A percentile compares a stretch with the other conserved stretches of the same genome.
phyloP scores from a whole-genome alignment of 2,888 invertebrate genomes.

The Polydrusus cervinus region DNA sequence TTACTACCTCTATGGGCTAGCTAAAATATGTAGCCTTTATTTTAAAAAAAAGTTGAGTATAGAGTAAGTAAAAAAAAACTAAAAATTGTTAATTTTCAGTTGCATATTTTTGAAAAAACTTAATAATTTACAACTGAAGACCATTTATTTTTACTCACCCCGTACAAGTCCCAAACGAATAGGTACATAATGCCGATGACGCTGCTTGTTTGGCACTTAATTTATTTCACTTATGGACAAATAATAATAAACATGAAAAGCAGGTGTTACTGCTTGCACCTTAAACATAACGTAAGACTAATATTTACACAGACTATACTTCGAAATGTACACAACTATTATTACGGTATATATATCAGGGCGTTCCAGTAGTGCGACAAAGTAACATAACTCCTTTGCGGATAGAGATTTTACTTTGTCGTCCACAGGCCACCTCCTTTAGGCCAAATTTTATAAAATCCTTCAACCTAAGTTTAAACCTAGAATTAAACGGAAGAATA shows the following conservation, averaged over 20 bases:
- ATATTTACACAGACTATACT: slow-evolving; percentile 52
- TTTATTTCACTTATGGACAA: slow-evolving; percentile 32
- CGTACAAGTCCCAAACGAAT: slow-evolving; percentile 23
- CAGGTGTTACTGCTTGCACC: slow-evolving; percentile 45
- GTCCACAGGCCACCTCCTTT: too few relatives aligned
- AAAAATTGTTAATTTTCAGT: neutral
- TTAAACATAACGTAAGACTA: slow-evolving; percentile 48
- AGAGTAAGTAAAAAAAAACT: slow-evolving; percentile 44
- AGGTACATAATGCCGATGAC: slow-evolving; percentile 13
- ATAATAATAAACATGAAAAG: slow-evolving; percentile 41
- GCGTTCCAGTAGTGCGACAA: neutral
- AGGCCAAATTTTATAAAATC: too few relatives aligned
- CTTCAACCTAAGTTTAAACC: too few relatives aligned
- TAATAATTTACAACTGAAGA: neutral
- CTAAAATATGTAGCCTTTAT: neutral
- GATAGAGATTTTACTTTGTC: too few relatives aligned
- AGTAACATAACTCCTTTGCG: too few relatives aligned
- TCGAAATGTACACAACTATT: slow-evolving; percentile 46
- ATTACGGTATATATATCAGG: slow-evolving; percentile 23
- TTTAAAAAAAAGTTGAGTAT: slow-evolving; percentile 18
- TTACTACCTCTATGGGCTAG: neutral
- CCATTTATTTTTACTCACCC: slow-evolving; percentile 27
- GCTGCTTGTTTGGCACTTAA: slow-evolving; percentile 37
- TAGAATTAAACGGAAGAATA: too few relatives aligned
- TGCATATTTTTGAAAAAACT: slow-evolving; percentile 10